Base-by-base conservation (phyloP, 2,113 vertebrate genomes). In the Pseudopipra pipra region DNA sequence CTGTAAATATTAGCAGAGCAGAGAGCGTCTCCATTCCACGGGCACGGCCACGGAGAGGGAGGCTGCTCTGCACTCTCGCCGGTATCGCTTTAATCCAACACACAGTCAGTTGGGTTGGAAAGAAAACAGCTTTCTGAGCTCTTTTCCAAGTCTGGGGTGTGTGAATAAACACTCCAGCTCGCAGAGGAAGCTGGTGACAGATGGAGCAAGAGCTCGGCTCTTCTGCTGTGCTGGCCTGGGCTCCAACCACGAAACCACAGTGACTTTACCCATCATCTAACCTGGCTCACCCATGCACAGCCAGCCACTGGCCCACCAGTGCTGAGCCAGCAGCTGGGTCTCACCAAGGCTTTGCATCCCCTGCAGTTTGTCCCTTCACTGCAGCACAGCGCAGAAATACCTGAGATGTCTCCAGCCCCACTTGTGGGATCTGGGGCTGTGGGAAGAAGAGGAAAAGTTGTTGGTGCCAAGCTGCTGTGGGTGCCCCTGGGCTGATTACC, bases 101-200 rank as follows among this genome's bases (percentile, higher is more conserved):
- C 4, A 3, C 85, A 65, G 76, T 14, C 27, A 2, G 66, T 11
- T 47, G 62, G 31, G 49, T 68, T 89, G 75, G 91, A 87, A 85
- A 68, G 49, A 91, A 85, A 94, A 91, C 85, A 93, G 93, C 88
- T 93, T 95, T 89, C 87, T 15, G n/a, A 89, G 94, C 81, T 87
- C 71, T 72, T 87, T 91, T 93, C 93, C 74, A 72, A 84, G 70
- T 52, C 77, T 85, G 0, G 7, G 18, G 17, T 59, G 59, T 81
- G 84, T 91, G 93, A 93, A 95, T 93, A 95, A 95, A 92, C 86
- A 85, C 51, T 88, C 66, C 80, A 58, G 67, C 75, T 96, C 31
- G 1, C 89, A 66, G 43, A 86, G 83, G 89, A 94, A 92, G 67
- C 76, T 27, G 90, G 93, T 96, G 93, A 93, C 91, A 91, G 79